Evolutionary conservation across 2,888 invertebrate genomes (phyloP).

Genomic region (Pandemis cinnamomeana): DNA sequence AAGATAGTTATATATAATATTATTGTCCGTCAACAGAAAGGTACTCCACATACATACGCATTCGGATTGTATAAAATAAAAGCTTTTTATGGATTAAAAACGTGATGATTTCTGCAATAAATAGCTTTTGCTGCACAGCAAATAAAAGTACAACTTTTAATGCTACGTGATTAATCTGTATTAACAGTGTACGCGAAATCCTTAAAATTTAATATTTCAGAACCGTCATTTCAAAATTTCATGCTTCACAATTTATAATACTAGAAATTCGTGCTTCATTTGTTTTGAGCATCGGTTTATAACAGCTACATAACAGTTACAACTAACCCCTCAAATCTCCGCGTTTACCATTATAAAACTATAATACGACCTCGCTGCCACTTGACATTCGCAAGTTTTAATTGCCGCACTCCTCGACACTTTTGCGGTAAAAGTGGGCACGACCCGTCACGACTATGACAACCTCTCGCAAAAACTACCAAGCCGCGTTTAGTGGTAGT

Average conservation of each 20-base stretch:
- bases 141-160: conserved; percentile 21
- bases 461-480: conserved; percentile 67
- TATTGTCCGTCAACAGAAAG: conserved; percentile 26
- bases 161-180: conserved; percentile 21
- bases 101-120: conserved; percentile 24
- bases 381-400: conserved; percentile 84
- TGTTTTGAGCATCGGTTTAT: neutral
- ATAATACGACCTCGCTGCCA: conserved; percentile 64
- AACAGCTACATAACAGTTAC: conserved; percentile 30
- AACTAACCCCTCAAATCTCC: conserved; percentile 34
- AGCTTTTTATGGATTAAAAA: conserved; percentile 24
- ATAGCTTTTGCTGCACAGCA: conserved; percentile 24
- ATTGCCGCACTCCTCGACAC: conserved; percentile 78
- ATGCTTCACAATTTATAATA: too few species aligned
- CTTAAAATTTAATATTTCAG: neutral
- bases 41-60: conserved; percentile 20
- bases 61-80: conserved; percentile 26
- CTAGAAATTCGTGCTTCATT: neutral
- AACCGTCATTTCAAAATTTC: neutral
- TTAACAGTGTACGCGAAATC: neutral
- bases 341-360: conserved; percentile 58
- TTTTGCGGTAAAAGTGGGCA: conserved; percentile 71
- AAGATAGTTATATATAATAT: conserved; percentile 33
- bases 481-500: conserved; percentile 58
- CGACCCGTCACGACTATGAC: conserved; percentile 60